Percentiles rank a stretch among this genome's conserved stretches.
Conservation (phyloP, 2,888 invertebrate genomes). For the Tillus elongatus region DNA sequence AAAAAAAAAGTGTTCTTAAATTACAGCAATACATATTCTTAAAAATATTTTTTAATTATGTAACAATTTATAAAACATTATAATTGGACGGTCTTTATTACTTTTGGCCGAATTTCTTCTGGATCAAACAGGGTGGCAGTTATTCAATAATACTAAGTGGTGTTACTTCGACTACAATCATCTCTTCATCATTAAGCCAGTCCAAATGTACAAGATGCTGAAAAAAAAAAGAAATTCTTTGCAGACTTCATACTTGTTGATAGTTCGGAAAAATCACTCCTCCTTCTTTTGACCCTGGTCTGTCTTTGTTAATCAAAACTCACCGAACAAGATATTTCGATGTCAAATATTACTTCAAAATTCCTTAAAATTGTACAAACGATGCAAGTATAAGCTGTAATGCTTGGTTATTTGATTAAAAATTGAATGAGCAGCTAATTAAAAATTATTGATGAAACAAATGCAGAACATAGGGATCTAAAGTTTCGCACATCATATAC, state of each 20-base stretch:
- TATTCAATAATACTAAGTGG: conserved; percentile 60
- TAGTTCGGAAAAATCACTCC: conserved; percentile 12
- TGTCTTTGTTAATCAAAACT: too few species aligned
- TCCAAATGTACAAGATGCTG: conserved; percentile 69
- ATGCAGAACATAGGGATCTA: too few species aligned
- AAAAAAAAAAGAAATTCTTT: conserved; percentile 12
- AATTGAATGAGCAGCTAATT: too few species aligned
- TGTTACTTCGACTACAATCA: conserved; percentile 68
- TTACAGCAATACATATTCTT: not conserved
- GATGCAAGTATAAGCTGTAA: too few species aligned
- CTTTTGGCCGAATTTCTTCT: conserved; percentile 55
- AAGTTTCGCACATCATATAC: too few species aligned
- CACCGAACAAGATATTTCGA: too few species aligned
- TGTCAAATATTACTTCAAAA: too few species aligned
- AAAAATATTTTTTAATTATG: conserved; percentile 1
- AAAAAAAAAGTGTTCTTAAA: too few species aligned
- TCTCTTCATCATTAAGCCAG: conserved; percentile 58
- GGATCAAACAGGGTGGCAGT: conserved; percentile 59
- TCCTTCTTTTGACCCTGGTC: conserved; percentile 20
- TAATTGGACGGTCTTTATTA: conserved; percentile 24
- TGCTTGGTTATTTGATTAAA: too few species aligned
- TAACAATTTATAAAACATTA: not conserved
- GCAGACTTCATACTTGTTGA: conserved; percentile 44
- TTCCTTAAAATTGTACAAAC: too few species aligned
- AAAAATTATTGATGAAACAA: too few species aligned